Evolutionary conservation across 2,888 invertebrate genomes (phyloP).

Genomic region (Lordiphosa andalusiaca): DNA sequence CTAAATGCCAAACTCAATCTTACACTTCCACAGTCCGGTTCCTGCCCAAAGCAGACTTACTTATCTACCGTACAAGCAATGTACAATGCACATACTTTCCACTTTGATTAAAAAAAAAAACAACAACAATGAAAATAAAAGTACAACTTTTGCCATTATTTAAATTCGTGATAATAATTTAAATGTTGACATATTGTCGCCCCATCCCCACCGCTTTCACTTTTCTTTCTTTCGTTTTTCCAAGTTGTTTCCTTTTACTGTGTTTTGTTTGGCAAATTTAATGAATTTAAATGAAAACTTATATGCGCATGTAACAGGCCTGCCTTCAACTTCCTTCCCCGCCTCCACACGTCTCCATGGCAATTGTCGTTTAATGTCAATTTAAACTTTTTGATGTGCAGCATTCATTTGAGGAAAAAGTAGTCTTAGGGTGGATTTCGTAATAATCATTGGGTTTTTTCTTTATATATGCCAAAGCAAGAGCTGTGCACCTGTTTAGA

Average conservation of each 20-base stretch:
- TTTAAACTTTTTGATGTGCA: conserved; percentile 52
- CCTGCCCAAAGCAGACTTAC: too few relatives aligned
- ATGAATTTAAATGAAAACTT: conserved; percentile 70
- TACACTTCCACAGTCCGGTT: too few relatives aligned
- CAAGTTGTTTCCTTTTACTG: conserved; percentile 42
- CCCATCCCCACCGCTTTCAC: conserved; percentile 31
- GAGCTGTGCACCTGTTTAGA: conserved; percentile 31
- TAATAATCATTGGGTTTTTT: conserved; percentile 19
- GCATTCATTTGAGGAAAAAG: conserved; percentile 12
- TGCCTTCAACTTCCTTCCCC: not conserved
- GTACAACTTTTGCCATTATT: conserved; percentile 56
- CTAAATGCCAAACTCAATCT: too few relatives aligned
- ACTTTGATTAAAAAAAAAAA: conserved; percentile 8
- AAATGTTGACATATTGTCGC: conserved; percentile 68
- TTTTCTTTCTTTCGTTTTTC: conserved; percentile 14
- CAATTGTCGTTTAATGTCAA: conserved; percentile 53
- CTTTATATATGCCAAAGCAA: conserved; percentile 13
- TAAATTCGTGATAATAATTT: conserved; percentile 64
- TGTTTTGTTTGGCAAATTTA: conserved; percentile 51
- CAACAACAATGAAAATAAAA: conserved; percentile 14
- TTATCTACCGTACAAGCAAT: too few relatives aligned
- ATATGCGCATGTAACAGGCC: conserved; percentile 47
- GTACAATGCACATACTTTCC: too few relatives aligned
- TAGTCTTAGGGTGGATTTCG: conserved; percentile 17
- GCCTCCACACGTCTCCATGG: not conserved